Evolutionary conservation across 2,797 vertebrate genomes (phyloP), one percentile per base, ranked within the genome.

Genomic region (Serranus cabrilla): DNA sequence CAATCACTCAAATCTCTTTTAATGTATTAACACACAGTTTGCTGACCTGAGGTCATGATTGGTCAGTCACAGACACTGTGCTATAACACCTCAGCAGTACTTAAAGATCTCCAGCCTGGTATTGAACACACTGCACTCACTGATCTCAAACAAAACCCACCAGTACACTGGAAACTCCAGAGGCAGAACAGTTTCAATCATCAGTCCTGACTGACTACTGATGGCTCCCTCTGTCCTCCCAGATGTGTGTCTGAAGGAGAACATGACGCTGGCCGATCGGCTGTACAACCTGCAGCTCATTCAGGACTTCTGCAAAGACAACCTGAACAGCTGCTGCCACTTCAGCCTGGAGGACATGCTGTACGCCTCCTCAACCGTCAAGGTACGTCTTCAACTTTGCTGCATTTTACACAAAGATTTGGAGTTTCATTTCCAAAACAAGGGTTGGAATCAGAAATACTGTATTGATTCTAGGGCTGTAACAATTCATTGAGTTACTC

Each of bases 301-400:
- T 63, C 97, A 97, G 92, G 96, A 98, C 63, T 99, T 99, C 95
- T 99, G 98, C 91, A 96, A 95, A 80, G 96, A 98, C 78, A 96
- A 99, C 86, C 93, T 99, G 86, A 96, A 96, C 89, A 95, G 85
- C 89, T 99, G 98, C 92, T 99, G 98, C 93, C 97, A 99, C 93
- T 98, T 99, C 92, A 96, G 89, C 85, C 94, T 99, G 81, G 98
- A 99, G 90, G 98, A 99, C 87, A 99, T 99, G 98, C 95, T 99
- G 9, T 99, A 99, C 10, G 95, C 97, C 67, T 96, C 97, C 82
- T 96, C 98, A 64, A 96, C 96, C 70, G 83, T 99, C 88, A 99
- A 99, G 96, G 98, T 99, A 95, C 93, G 46, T 7, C 40, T 59
- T 25, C 5, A 23, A 45, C 14, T 25, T 18, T 7, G 14, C 52